Base-by-base conservation (phyloP, 2,797 vertebrate genomes). In the Hephaestus fuliginosus region DNA sequence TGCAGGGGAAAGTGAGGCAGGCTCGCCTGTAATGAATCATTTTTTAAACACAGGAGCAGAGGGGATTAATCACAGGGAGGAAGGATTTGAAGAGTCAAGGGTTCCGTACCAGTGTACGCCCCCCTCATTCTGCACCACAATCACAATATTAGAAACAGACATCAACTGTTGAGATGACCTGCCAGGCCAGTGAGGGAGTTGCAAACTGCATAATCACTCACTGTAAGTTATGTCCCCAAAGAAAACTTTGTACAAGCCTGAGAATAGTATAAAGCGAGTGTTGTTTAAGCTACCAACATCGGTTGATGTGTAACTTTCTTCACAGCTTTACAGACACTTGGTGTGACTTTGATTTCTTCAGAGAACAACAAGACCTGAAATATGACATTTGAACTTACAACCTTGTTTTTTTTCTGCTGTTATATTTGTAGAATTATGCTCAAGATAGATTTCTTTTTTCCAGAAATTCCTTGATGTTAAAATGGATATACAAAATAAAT, bases 11-110 rank as follows among this genome's bases (percentile, higher is more conserved):
- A 93, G 93, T 88, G 93, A 96, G 95, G 95, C 96, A 94, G 96
- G 95, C 96, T 96, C 94, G 96, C 95, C 96, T 96, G 97, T 97
- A 97, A 98, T 98, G 97, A 98, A 98, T 98, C 97, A 98, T 97
- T 98, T 97, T 97, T 96, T 96, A 98, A 98, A 98, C 97, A 98
- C 96, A 96, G 97, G 95, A 97, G 97, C 97, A 96, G 84, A 96
- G 96, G 96, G 97, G 96, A 98, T 98, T 98, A 98, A 98, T 98
- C 97, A 97, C 97, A 92, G 82, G 86, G 92, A 97, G 97, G 96
- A 97, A 97, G 97, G 96, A 97, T 97, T 97, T 97, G 95, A 97
- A 94, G 96, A 98, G 97, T 96, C 96, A 97, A 97, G 96, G 96
- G 96, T 97, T 97, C 96, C 95, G 96, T 97, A 94, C 91, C 89